Evolutionary conservation across 92 coral and sea anemone genomes (phyloP).

Genomic region (Chrysogorgia sp.): DNA sequence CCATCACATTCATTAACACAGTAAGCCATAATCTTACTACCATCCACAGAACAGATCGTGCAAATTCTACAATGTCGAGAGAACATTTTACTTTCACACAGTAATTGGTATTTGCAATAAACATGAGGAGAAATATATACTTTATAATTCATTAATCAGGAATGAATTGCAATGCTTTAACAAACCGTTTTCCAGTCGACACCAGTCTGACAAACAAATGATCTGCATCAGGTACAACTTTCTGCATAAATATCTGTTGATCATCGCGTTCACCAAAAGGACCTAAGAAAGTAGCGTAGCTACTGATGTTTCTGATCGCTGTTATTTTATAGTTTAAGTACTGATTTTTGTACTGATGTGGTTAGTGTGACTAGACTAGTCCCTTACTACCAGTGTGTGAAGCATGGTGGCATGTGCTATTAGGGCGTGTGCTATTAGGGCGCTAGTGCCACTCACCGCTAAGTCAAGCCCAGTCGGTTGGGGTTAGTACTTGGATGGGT

Average conservation of each 20-base stretch:
- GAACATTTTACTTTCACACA: neutral
- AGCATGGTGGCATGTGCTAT: too few species aligned
- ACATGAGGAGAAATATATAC: neutral
- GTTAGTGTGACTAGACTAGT: too few species aligned
- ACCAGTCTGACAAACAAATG: slow-evolving; percentile 88
- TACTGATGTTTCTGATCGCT: too few species aligned
- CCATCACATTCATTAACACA: slow-evolving; percentile 99
- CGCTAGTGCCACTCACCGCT: too few species aligned
- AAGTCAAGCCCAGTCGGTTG: too few species aligned
- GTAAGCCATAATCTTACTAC: slow-evolving; percentile 87
- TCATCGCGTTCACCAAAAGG: slow-evolving; percentile 99
- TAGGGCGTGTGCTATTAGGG: too few species aligned
- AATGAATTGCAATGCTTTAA: too few species aligned
- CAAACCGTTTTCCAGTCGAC: slow-evolving; percentile 94
- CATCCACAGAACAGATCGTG: slow-evolving; percentile 92
- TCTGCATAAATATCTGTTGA: slow-evolving; percentile 94
- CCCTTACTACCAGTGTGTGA: too few species aligned
- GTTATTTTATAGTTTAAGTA: neutral
- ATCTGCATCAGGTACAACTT: slow-evolving; percentile 96
- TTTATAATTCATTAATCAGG: neutral
- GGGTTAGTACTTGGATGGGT: too few species aligned
- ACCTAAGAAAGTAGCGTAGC: slow-evolving; percentile 63
- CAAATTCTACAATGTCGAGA: slow-evolving; percentile 66
- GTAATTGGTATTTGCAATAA: neutral
- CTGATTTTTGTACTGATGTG: neutral